These are phyloP conservation scores for Mesorhabditis belari DNA, from an alignment of 2,888 invertebrate genomes.

Conservation along the genomic window DNA sequence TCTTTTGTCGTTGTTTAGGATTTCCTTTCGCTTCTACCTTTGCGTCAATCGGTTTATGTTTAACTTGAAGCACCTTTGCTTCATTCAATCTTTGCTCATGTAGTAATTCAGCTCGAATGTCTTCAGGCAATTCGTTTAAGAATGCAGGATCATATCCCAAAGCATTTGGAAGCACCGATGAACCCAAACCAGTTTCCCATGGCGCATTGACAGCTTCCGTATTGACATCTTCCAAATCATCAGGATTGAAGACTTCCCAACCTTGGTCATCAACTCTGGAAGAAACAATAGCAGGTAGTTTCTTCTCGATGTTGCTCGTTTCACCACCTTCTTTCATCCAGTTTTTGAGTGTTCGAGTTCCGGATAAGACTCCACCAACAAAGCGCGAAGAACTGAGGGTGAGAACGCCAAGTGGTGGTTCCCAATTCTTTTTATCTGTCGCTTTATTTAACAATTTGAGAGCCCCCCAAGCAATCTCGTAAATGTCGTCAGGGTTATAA, in stretches of 20 bases:
- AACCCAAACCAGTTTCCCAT: too few relatives aligned
- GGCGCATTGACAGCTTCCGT: too few relatives aligned
- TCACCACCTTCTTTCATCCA: background rate
- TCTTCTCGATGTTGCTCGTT: background rate
- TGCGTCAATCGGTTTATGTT: background rate
- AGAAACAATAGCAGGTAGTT: too few relatives aligned
- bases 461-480: conserved; percentile 13
- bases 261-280: too few relatives aligned
- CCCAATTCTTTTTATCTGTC: conserved; percentile 5
- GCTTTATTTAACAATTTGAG: conserved; percentile 12
- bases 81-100: background rate
- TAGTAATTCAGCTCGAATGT: background rate
- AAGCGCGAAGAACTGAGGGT: background rate
- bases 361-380: too few relatives aligned
- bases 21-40: background rate
- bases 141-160: too few relatives aligned
- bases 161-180: too few relatives aligned
- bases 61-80: background rate
- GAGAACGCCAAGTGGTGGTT: background rate
- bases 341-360: background rate
- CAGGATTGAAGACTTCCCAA: too few relatives aligned
- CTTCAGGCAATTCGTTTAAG: background rate
- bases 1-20: too few relatives aligned
- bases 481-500: conserved; percentile 16
- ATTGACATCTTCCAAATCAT: too few relatives aligned